These are phyloP conservation scores for Sycophila sp. DNA, from an alignment of 1,140 invertebrate species.

Conservation along the genomic window DNA sequence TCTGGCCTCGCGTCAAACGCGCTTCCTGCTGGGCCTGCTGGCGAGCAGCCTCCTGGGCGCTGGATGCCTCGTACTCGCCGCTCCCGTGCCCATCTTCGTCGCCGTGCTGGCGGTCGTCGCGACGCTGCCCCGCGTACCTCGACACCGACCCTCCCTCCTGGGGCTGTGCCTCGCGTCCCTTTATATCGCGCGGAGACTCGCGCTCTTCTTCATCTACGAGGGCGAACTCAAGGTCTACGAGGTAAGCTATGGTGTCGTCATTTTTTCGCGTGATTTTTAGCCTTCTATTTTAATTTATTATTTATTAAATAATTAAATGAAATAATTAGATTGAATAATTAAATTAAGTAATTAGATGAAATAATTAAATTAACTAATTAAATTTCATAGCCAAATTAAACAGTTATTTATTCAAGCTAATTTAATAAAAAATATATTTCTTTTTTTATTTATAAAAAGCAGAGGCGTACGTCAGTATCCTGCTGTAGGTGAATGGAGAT, in stretches of 20 bases:
- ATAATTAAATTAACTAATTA: not conserved
- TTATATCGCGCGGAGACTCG: constrained; percentile 46
- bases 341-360: not conserved
- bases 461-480: no score
- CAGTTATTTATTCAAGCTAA: no score
- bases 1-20: constrained; percentile 46
- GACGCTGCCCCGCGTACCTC: constrained; percentile 51
- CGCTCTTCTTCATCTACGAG: constrained; percentile 42
- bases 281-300: constrained; percentile 30
- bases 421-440: no score
- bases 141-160: constrained; percentile 49
- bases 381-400: not conserved
- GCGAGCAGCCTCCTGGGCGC: constrained; percentile 54
- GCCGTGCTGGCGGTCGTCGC: constrained; percentile 55
- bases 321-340: not conserved
- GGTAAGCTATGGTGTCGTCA: not conserved
- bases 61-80: constrained; percentile 50
- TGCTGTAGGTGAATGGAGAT: no score
- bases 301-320: constrained; percentile 11
- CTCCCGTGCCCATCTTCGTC: constrained; percentile 52
- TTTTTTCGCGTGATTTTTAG: not conserved
- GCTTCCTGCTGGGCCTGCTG: constrained; percentile 53
- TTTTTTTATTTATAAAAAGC: no score
- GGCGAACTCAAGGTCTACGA: constrained; percentile 8
- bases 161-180: constrained; percentile 46